These are phyloP conservation scores for Stegodyphus dumicola DNA, from an alignment of 1,140 invertebrate species.

Conservation along the genomic window DNA sequence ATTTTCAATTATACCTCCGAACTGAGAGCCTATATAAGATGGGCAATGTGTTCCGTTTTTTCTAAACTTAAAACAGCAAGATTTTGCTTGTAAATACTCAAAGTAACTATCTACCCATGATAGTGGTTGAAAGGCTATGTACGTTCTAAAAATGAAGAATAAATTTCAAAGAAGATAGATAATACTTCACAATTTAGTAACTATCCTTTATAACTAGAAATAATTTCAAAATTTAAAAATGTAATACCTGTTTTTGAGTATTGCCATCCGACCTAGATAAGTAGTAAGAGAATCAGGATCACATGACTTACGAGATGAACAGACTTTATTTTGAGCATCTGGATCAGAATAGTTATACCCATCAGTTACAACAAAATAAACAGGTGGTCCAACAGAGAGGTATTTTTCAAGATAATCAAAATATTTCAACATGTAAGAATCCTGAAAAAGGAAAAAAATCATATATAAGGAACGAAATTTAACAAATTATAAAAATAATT, in stretches of 20 bases:
- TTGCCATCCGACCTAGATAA: conserved; percentile 70
- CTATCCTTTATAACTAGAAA: not conserved
- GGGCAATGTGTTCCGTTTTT: conserved; percentile 59
- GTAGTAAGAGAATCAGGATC: conserved; percentile 83
- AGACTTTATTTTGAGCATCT: conserved; percentile 80
- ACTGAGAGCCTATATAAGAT: conserved; percentile 33
- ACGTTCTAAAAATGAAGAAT: conserved; percentile 73
- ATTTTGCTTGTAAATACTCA: conserved; percentile 73
- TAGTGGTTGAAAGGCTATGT: conserved; percentile 79
- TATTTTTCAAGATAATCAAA: conserved; percentile 79
- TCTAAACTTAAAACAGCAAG: conserved; percentile 61
- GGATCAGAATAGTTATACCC: conserved; percentile 79
- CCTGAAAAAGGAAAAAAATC: conserved; percentile 65
- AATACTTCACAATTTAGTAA: too few relatives aligned
- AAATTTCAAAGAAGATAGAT: not conserved
- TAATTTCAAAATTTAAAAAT: not conserved
- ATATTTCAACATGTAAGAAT: conserved; percentile 89
- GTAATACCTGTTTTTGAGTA: conserved; percentile 46
- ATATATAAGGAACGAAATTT: not conserved
- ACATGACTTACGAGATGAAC: conserved; percentile 75
- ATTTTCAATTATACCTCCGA: conserved; percentile 4
- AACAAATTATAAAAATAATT: too few relatives aligned
- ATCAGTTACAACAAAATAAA: conserved; percentile 89
- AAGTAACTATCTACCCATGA: conserved; percentile 94
- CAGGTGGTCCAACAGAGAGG: conserved; percentile 87